Evolutionary conservation across 2,797 vertebrate species (phyloP).

Genomic region (Mionectes olivaceus): DNA sequence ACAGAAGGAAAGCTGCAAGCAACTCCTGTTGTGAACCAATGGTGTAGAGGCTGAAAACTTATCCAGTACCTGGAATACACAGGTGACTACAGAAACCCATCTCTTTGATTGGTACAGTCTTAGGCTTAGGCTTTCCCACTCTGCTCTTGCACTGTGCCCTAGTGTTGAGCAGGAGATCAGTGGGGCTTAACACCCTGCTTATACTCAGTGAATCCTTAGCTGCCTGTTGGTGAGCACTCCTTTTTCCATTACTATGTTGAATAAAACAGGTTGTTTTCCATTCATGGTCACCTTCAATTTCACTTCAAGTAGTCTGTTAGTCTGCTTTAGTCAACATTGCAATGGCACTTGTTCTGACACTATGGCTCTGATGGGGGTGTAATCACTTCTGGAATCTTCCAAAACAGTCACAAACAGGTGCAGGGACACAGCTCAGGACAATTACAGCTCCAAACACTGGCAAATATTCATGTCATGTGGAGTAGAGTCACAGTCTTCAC

Average conservation of each 20-base stretch:
- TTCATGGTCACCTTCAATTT: not conserved
- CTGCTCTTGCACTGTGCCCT: not conserved
- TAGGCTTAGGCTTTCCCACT: not conserved
- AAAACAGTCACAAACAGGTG: not conserved
- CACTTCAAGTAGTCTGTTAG: not conserved
- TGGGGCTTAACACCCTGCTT: not conserved
- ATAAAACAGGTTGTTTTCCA: not conserved
- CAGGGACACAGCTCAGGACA: not conserved
- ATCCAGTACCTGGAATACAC: not conserved
- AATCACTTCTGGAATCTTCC: not conserved
- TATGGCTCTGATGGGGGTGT: not conserved
- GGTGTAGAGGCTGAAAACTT: not conserved
- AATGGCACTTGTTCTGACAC: not conserved
- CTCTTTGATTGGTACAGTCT: not conserved
- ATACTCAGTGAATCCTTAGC: not conserved
- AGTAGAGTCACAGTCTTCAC: not conserved
- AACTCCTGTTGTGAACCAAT: not conserved
- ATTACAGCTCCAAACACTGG: not conserved
- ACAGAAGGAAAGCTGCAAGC: not conserved
- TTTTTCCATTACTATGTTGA: not conserved
- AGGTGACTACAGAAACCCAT: not conserved
- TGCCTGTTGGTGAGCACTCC: not conserved
- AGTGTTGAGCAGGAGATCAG: not conserved
- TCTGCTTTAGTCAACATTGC: not conserved
- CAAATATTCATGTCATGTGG: not conserved